phyloP scores from a whole-genome alignment of 2,797 vertebrate species.

The Lemur catta region DNA sequence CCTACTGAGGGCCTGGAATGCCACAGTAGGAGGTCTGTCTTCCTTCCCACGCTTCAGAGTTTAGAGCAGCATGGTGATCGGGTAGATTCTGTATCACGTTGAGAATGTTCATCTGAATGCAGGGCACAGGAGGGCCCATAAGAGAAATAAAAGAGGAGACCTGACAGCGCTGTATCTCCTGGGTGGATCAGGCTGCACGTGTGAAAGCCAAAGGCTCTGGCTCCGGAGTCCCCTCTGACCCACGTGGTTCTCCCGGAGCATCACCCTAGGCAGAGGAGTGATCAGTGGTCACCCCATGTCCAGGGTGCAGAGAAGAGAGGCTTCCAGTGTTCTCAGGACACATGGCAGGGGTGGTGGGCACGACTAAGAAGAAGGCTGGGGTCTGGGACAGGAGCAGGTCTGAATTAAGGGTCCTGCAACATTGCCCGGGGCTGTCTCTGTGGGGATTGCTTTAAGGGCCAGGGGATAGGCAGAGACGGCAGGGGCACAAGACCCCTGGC shows the following conservation, averaged over 20 bases:
- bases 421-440: background rate
- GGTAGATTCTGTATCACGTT: too few relatives aligned
- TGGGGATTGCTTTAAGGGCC: background rate
- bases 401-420: background rate
- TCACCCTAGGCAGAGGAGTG: background rate
- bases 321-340: background rate
- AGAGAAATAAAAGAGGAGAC: background rate
- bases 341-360: background rate
- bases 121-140: too few relatives aligned
- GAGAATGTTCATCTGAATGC: background rate
- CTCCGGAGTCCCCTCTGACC: fast-evolving
- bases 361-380: fast-evolving
- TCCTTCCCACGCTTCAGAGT: background rate
- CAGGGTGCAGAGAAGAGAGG: background rate
- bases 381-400: background rate
- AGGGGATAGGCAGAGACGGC: background rate
- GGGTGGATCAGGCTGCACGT: fast-evolving
- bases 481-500: background rate
- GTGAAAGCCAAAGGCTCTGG: background rate
- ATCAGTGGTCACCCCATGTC: background rate
- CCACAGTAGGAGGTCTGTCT: fast-evolving
- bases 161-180: fast-evolving
- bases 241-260: background rate
- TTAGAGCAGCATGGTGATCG: background rate
- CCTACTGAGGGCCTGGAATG: background rate